A percentile compares a stretch with the other conserved stretches of the same genome.
Conservation (phyloP, 2,888 invertebrate genomes). For the Embidobia sp. region DNA sequence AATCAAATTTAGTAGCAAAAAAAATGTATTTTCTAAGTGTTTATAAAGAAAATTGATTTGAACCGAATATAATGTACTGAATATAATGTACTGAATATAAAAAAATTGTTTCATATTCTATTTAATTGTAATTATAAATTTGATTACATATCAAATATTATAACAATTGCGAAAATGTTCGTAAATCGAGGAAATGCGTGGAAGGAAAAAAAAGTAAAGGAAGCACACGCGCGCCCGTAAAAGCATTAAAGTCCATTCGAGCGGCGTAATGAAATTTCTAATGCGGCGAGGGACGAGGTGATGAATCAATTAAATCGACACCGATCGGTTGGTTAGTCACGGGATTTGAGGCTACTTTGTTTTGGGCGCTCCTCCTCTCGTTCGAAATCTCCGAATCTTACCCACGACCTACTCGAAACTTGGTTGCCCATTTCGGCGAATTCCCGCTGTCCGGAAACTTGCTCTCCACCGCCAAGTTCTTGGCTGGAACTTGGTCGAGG, state of each 20-base stretch:
- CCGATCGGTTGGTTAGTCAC: constrained; percentile 61
- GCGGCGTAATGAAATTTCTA: constrained; percentile 72
- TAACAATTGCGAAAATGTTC: too few species aligned
- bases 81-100: too few species aligned
- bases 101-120: too few species aligned
- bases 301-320: constrained; percentile 72
- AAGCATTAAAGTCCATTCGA: constrained; percentile 60
- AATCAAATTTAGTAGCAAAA: too few species aligned
- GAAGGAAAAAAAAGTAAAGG: not conserved
- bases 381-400: not conserved
- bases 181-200: too few species aligned
- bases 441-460: constrained; percentile 56
- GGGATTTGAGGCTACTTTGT: constrained; percentile 63
- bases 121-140: too few species aligned
- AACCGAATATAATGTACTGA: too few species aligned
- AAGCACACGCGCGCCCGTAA: constrained; percentile 15
- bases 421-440: constrained; percentile 47
- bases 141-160: too few species aligned
- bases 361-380: constrained; percentile 12
- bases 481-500: constrained; percentile 54
- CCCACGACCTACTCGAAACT: constrained; percentile 39
- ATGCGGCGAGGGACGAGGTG: constrained; percentile 70
- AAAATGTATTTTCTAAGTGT: too few species aligned
- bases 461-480: constrained; percentile 40
- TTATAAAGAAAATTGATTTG: too few species aligned